Evolutionary conservation across 2,888 invertebrate species (phyloP).

Genomic region (Argyra leucocephala): DNA sequence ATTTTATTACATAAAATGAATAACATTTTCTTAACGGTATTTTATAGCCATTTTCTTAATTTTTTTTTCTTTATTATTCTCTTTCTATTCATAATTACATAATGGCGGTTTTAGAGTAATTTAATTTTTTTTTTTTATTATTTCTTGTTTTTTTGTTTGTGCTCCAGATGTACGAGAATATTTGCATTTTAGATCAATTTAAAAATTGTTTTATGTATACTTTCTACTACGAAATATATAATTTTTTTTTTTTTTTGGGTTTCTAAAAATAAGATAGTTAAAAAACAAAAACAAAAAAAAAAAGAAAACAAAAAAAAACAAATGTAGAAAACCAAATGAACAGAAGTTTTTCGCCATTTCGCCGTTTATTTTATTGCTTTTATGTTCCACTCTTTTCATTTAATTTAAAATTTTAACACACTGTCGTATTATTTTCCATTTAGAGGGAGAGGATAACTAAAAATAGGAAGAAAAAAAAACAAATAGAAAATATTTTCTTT

Average conservation of each 20-base stretch:
- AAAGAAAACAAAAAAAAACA: background rate
- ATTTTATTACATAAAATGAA: background rate
- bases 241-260: background rate
- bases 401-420: constrained; percentile 6
- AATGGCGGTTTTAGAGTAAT: background rate
- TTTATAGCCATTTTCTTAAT: background rate
- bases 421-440: background rate
- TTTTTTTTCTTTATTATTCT: background rate
- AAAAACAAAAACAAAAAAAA: background rate
- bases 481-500: too few species aligned
- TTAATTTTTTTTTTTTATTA: background rate
- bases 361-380: background rate
- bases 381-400: background rate
- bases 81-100: background rate
- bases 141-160: background rate
- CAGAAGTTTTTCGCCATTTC: constrained; percentile 3
- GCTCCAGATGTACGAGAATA: constrained; percentile 1
- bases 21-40: constrained; percentile 3
- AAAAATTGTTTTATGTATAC: background rate
- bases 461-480: too few species aligned
- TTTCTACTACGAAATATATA: too few species aligned
- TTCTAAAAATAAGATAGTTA: background rate
- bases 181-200: constrained; percentile 6
- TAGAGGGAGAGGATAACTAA: too few species aligned
- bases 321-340: background rate